phyloP scores from a whole-genome alignment of 2,888 invertebrate species.

The Saturnia pavonia region DNA sequence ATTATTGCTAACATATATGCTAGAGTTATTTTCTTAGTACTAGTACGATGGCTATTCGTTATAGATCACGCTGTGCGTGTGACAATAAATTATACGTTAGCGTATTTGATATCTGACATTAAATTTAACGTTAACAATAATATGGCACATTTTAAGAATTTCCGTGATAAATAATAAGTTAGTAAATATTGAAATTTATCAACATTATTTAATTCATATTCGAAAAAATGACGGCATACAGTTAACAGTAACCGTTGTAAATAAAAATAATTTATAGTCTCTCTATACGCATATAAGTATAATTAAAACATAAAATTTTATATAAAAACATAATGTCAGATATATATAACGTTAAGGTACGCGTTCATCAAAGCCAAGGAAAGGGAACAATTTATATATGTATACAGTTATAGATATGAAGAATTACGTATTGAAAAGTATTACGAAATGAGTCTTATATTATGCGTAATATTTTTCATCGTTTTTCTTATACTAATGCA shows the following conservation, averaged over 20 bases:
- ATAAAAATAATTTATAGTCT: background rate
- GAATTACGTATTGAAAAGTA: no score
- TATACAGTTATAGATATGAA: no score
- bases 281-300: background rate
- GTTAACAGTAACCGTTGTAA: background rate
- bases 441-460: no score
- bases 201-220: background rate
- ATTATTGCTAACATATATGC: background rate
- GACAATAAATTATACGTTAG: background rate
- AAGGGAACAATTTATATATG: no score
- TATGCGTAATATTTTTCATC: no score
- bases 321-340: background rate
- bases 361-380: no score
- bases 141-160: constrained; percentile 3
- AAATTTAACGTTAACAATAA: background rate
- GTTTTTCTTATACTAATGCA: no score
- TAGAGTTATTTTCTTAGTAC: background rate
- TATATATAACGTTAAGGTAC: no score
- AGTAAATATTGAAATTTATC: background rate
- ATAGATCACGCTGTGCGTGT: no score
- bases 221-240: background rate
- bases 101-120: background rate
- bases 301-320: background rate
- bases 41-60: background rate
- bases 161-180: background rate